phyloP scores from a whole-genome alignment of 2,888 invertebrate genomes.

The Cantharis rustica region DNA sequence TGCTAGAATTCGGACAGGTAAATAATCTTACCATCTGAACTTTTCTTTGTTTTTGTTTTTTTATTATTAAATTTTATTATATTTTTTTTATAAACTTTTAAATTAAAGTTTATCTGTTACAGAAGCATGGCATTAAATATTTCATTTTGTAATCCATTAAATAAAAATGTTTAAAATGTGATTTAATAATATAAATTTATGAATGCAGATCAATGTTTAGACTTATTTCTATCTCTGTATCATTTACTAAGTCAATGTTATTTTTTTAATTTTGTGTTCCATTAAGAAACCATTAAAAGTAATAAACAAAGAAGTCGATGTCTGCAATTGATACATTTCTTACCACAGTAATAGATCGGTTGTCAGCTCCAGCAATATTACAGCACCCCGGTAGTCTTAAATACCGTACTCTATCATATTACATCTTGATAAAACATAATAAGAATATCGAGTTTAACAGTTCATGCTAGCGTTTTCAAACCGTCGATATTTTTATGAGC shows the following conservation, averaged over 20 bases:
- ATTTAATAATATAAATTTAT: too few relatives aligned
- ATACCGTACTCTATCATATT: constrained; percentile 31
- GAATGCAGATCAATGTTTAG: too few relatives aligned
- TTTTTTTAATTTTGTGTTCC: constrained; percentile 13
- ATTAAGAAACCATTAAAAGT: constrained; percentile 24
- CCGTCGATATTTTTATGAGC: constrained; percentile 29
- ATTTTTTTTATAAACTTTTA: too few relatives aligned
- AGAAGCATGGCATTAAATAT: too few relatives aligned
- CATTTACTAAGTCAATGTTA: background rate
- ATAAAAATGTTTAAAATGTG: too few relatives aligned
- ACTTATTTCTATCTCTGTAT: background rate
- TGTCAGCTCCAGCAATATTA: constrained; percentile 42
- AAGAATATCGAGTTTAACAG: constrained; percentile 31
- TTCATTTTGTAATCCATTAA: too few relatives aligned
- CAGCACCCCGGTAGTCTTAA: constrained; percentile 33
- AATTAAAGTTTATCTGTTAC: too few relatives aligned
- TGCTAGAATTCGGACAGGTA: too few relatives aligned
- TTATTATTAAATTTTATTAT: too few relatives aligned
- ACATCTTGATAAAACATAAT: constrained; percentile 30
- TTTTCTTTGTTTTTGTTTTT: too few relatives aligned
- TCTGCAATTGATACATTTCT: constrained; percentile 43
- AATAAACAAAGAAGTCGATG: constrained; percentile 31
- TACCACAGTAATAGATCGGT: constrained; percentile 43
- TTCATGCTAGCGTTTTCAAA: constrained; percentile 26
- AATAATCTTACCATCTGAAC: too few relatives aligned